Evolutionary conservation across 2,888 invertebrate species (phyloP).

Genomic region (Oxycera nigricornis): DNA sequence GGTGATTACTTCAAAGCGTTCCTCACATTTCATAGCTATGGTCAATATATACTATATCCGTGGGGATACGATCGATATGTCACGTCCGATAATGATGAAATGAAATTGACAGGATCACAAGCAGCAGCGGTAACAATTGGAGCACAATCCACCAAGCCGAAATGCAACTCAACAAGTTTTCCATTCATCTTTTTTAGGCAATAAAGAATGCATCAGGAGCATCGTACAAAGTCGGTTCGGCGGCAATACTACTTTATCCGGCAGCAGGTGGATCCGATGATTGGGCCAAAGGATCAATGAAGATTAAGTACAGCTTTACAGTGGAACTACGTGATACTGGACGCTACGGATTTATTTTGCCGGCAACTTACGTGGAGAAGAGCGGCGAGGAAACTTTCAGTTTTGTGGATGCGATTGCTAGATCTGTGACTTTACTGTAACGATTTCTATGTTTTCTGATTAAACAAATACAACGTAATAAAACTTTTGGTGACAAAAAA

Average conservation of each 20-base stretch:
- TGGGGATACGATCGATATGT: conserved; percentile 83
- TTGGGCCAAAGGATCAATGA: conserved; percentile 86
- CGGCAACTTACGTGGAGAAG: conserved; percentile 76
- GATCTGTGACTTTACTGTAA: conserved; percentile 59
- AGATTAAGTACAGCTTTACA: conserved; percentile 88
- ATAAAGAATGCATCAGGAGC: conserved; percentile 69
- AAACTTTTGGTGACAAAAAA: too few species aligned
- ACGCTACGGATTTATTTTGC: conserved; percentile 84
- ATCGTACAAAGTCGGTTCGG: conserved; percentile 77
- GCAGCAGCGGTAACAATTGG: conserved; percentile 69
- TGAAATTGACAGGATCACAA: conserved; percentile 73
- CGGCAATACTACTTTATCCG: conserved; percentile 79
- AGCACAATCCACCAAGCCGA: neutral
- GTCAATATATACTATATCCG: conserved; percentile 84
- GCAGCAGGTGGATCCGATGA: conserved; percentile 86
- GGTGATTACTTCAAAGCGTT: conserved; percentile 70
- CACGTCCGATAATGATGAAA: conserved; percentile 73
- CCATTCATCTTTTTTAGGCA: conserved; percentile 62
- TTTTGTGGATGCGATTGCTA: conserved; percentile 71
- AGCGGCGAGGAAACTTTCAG: conserved; percentile 79
- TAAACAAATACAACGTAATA: too few species aligned
- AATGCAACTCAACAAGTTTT: neutral
- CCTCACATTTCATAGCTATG: conserved; percentile 84
- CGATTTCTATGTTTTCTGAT: too few species aligned
- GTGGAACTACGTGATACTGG: conserved; percentile 88